A percentile compares a stretch with the other conserved stretches of the same genome.
These are phyloP conservation scores for Amyelois transitella DNA, from an alignment of 1,140 invertebrate species.

Conservation along the genomic window DNA sequence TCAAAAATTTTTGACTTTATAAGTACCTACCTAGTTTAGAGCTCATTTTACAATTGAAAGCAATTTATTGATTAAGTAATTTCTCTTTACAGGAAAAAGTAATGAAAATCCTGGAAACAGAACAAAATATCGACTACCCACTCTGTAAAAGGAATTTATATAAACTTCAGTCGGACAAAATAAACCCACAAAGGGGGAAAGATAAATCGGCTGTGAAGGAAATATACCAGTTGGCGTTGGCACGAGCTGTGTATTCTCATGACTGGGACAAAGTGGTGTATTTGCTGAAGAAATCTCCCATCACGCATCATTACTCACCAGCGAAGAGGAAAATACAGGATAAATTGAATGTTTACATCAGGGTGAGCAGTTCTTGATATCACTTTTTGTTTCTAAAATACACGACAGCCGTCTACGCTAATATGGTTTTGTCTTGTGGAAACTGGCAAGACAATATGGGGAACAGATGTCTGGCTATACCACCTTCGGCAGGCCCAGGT, in stretches of 20 bases:
- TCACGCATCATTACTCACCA: constrained; percentile 31
- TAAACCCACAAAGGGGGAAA: background rate
- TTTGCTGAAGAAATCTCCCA: constrained; percentile 44
- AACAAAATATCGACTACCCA: constrained; percentile 12
- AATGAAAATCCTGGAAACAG: constrained; percentile 27
- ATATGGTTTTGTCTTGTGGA: too few relatives aligned
- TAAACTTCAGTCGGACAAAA: constrained; percentile 23
- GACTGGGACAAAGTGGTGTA: constrained; percentile 51
- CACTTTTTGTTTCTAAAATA: too few relatives aligned
- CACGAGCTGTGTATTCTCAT: constrained; percentile 50
- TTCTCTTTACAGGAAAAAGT: constrained; percentile 36
- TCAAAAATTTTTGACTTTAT: too few relatives aligned
- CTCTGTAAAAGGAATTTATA: constrained; percentile 34
- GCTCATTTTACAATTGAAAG: background rate
- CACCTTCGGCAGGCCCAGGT: too few relatives aligned
- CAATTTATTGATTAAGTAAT: background rate
- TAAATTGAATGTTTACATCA: constrained; percentile 31
- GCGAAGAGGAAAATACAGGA: constrained; percentile 13
- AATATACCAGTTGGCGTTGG: constrained; percentile 28
- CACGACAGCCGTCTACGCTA: too few relatives aligned
- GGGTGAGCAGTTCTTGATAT: too few relatives aligned
- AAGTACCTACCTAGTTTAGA: background rate
- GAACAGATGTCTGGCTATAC: too few relatives aligned
- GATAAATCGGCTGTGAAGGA: constrained; percentile 7
- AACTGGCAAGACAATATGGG: too few relatives aligned